Conservation (phyloP, 2,888 invertebrate genomes). For the Macrosoma leucophasiata region DNA sequence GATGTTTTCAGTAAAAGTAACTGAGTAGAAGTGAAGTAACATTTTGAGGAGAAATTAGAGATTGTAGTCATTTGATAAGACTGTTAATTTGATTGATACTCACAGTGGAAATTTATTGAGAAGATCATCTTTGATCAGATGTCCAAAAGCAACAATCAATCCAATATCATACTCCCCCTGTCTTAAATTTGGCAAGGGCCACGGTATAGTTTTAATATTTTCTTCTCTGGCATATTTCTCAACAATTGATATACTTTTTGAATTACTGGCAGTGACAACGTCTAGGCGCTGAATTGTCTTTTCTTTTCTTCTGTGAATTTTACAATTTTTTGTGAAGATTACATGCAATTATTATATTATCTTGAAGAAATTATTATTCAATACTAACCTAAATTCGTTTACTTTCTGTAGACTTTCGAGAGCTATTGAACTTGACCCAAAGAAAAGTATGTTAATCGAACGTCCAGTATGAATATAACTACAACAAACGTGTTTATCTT, state of each 20-base stretch:
- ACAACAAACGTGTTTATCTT: no score
- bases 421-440: conserved; percentile 91
- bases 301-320: conserved; percentile 66
- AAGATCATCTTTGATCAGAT: conserved; percentile 85
- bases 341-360: no score
- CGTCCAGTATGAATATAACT: no score
- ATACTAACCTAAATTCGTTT: conserved; percentile 78
- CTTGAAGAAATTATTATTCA: no score
- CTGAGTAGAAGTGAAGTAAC: no score
- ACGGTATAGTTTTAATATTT: conserved; percentile 76
- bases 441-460: conserved; percentile 82
- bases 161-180: conserved; percentile 85
- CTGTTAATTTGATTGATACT: conserved; percentile 63
- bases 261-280: conserved; percentile 81
- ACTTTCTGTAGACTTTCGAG: conserved; percentile 82
- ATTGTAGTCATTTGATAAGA: no score
- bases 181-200: conserved; percentile 75
- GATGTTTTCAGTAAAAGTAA: no score
- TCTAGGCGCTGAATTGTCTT: conserved; percentile 74
- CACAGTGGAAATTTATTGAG: conserved; percentile 89
- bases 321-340: conserved; percentile 65
- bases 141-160: conserved; percentile 94
- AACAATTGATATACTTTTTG: conserved; percentile 77
- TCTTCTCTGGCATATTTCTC: conserved; percentile 79
- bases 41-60: no score